Evolutionary conservation across 92 coral and sea anemone genomes (phyloP), one percentile per base, ranked within the genome.

Genomic region (Siderastrea radians): DNA sequence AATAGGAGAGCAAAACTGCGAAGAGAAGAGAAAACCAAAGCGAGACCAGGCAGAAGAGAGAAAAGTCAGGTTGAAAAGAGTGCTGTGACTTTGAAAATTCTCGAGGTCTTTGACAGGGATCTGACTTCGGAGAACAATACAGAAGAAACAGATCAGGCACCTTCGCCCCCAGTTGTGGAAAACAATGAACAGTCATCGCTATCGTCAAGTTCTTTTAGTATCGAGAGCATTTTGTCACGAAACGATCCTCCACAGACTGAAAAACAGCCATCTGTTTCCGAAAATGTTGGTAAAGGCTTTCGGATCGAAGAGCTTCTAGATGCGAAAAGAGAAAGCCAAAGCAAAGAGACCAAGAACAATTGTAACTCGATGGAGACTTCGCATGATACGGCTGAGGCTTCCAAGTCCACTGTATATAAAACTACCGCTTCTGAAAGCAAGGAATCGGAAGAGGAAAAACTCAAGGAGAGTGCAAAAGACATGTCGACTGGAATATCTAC

Each of bases 1-100:
- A 98, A 98, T 90, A 81, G 99, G 79, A 84, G 99, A 57, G 98
- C 99, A 14, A 93, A 95, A 80, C 88, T 92, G 90, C 81, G 99
- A 79, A 79, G 99, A 75, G 98, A 98, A 51, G 99, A 96, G 46
- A 98, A 98, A 60, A 95, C 96, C 26, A 95, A 91, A 52, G 96
- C 99, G 9, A 88, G 95, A 13, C 99, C 98, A 3, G 99, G 98
- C 58, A 81, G 98, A 70, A 85, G 99, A 79, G 94, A 92, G 82
- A 96, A 96, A 75, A 88, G 93, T 82, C 96, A 98, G 73, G 90
- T 97, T 1, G 96, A 91, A 68, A 96, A 94, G 73, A 84, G 89
- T 1, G 75, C 83, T 53, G 82, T 85, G 55, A 68, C 91, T 45
- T 47, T 85, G 5, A 73, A 84, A 74, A 60, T 84, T 74, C 87